Evolutionary conservation across 2,888 invertebrate species (phyloP), one percentile per base, ranked within the genome.

Genomic region (Strigamia transsilvanica): DNA sequence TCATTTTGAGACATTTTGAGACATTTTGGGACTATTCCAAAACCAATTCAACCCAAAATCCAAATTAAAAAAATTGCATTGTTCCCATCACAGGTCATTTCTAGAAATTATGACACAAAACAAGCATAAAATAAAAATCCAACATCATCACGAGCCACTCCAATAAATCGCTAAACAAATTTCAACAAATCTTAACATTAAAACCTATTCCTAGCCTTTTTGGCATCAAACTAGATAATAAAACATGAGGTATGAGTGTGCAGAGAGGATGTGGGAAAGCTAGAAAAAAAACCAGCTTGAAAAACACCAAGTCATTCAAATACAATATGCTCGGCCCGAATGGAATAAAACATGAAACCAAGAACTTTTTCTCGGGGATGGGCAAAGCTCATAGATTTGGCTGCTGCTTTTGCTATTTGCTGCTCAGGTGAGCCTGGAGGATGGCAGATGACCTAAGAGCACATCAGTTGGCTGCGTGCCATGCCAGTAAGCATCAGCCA

Each of bases 391-490:
- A 38, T 79, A 42, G 79, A 42, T 38, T 38, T 79, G 38, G 21
- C 79, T 38, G 38, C 79, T 21, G 79, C 41, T 79, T 79, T 79
- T 79, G 79, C 42, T 38, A 38, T 42, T 79, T 42, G 79, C 79
- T 79, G 79, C 79, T 79, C 42, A 79, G 41, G 79, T 42, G 79
- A 79, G 42, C 79, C 79, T 42, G 42, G 38, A 42, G 42, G 41
- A 38, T 79, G 38, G 79, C 79, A 79, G 41, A 79, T 38, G 79
- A 79, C 38, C 41, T 42, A 38, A 42, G 79, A 79, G 42, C 41
- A 79, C 79, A 79, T 79, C 79, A 42, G 42, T 79, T 79, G 79
- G 79, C 79, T 79, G 79, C 79, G 73, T 73, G 73, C 73, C 73
- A 73, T 27, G 73, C 73, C 73, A 73, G 73, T 73, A 73, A 73